Percentiles rank a stretch among this genome's conserved stretches.
phyloP scores from a whole-genome alignment of 2,797 vertebrate genomes.

The Melopsittacus undulatus region DNA sequence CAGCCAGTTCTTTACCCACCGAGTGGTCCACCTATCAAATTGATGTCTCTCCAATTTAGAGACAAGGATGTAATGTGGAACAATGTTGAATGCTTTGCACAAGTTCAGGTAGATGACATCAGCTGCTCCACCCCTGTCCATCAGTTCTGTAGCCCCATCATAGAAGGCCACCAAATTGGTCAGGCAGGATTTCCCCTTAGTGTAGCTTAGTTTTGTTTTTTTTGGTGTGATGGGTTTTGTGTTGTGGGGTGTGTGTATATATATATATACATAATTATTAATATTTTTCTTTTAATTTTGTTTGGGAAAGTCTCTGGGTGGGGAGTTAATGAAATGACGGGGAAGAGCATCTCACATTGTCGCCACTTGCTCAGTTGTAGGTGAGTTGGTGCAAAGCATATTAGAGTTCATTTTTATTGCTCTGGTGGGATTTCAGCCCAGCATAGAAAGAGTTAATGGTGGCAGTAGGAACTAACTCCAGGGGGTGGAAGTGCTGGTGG shows the following conservation, averaged over 20 bases:
- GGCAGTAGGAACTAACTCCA: neutral
- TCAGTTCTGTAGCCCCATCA: neutral
- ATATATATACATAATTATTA: no score
- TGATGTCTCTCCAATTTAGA: no score
- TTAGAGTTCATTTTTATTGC: neutral
- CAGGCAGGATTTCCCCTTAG: neutral
- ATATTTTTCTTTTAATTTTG: no score
- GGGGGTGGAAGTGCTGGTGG: neutral
- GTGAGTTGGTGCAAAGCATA: neutral
- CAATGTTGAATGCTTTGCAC: no score
- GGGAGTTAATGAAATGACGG: neutral
- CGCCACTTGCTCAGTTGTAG: neutral
- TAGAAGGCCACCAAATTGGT: neutral
- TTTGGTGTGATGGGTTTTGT: neutral
- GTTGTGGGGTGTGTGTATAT: neutral
- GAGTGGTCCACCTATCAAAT: no score
- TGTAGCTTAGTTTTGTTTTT: neutral
- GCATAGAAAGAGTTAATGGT: neutral
- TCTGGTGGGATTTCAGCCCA: neutral
- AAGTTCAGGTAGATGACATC: no score
- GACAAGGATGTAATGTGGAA: no score
- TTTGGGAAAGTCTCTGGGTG: neutral
- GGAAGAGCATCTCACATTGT: fast-evolving
- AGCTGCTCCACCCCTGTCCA: no score
- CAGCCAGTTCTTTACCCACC: no score